Base-by-base conservation (phyloP, 2,113 vertebrate genomes). In the Osmerus eperlanus region DNA sequence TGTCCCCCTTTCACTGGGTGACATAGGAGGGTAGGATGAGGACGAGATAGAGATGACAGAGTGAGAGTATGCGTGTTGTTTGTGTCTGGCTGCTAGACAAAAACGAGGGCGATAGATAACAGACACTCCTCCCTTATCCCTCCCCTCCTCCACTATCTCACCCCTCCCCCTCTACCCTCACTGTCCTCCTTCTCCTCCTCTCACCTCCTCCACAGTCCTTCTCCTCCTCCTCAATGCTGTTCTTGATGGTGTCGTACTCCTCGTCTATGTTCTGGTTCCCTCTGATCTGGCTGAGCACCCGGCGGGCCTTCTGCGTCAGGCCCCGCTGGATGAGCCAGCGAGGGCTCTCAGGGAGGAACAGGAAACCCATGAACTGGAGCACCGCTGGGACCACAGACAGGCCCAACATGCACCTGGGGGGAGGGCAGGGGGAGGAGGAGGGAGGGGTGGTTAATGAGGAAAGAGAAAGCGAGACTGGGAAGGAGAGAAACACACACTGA, bases 311-410 rank as follows among this genome's bases (percentile, higher is more conserved):
- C 78, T 95, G 90, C 66, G 90, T 90, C 63, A 92, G 91, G 9
- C 96, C 97, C 80, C 95, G 97, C 79, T 98, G 95, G 81, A 98
- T 94, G 7, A 99, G 95, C 97, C 97, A 99, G 53, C 97, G 94
- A 8, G 97, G 97, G 79, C 97, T 99, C 86, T 99, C 97, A 0
- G 97, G 97, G 65, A 99, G 91, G 75, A 98, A 97, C 25, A 98
- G 88, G 90, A 99, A 98, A n/a, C 97, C 96, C 7, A 95, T n/a
- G 58, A 99, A 98, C 86, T 99, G 97, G 78, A 98, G 87, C 59
- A 92, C 72, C 2, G 96, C 95, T 0, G 97, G 97, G 41, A 96
- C 64, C 21, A 92, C 89, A 0, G 97, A 98, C 64, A 99, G 88
- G 13, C 97, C 97, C 85, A 99, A 77, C 97, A 99, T 99, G 87